Evolutionary conservation across 1,140 invertebrate genomes (phyloP).

Genomic region (Agrypnia vestita): DNA sequence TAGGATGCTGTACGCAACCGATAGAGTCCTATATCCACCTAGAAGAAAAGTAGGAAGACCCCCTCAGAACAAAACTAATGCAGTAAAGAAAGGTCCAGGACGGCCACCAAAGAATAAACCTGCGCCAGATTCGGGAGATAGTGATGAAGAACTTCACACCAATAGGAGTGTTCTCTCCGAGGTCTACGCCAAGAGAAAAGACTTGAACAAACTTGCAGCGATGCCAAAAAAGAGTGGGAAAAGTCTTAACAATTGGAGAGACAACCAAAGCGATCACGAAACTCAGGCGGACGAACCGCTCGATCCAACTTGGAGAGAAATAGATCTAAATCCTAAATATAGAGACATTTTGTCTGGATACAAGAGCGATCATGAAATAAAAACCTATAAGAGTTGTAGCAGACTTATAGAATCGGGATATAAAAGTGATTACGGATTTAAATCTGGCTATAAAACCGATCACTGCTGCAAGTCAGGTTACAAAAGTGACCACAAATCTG

Average conservation of each 20-base stretch:
- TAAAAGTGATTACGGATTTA: conserved; percentile 74
- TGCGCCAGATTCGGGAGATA: conserved; percentile 68
- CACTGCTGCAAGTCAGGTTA: conserved; percentile 73
- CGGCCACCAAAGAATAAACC: conserved; percentile 73
- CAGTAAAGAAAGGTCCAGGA: conserved; percentile 69
- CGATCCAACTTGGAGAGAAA: conserved; percentile 76
- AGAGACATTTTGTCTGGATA: conserved; percentile 74
- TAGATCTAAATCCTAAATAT: conserved; percentile 77
- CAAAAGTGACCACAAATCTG: conserved; percentile 75
- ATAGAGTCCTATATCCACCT: conserved; percentile 82
- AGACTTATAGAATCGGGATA: conserved; percentile 75
- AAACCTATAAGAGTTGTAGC: conserved; percentile 74
- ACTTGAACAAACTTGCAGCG: conserved; percentile 68
- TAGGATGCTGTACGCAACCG: conserved; percentile 80
- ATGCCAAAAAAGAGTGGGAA: conserved; percentile 67
- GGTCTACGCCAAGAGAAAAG: conserved; percentile 72
- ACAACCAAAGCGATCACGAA: conserved; percentile 71
- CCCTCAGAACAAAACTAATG: conserved; percentile 68
- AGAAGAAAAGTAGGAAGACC: conserved; percentile 80
- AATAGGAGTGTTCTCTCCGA: conserved; percentile 70
- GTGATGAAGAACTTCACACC: conserved; percentile 65
- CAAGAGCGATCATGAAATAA: conserved; percentile 74
- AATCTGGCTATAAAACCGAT: conserved; percentile 72
- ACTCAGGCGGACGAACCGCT: conserved; percentile 70
- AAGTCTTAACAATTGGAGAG: conserved; percentile 67